These are phyloP conservation scores for Oriolus oriolus DNA, from an alignment of 2,113 vertebrate genomes.

Conservation along the genomic window DNA sequence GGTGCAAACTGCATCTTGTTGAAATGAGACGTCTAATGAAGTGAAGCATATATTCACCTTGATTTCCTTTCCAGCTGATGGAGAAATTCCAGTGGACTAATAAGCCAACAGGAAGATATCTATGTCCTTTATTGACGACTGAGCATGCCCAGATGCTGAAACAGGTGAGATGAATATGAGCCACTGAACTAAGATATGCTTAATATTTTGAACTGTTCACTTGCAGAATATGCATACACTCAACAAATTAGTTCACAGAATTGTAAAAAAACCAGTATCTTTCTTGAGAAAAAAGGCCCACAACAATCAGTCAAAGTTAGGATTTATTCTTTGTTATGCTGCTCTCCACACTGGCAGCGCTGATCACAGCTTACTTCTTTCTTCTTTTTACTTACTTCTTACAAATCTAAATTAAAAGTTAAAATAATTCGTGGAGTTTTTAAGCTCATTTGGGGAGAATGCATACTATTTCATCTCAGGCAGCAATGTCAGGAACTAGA, in stretches of 20 bases:
- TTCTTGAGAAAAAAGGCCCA: not conserved
- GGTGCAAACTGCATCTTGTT: not conserved
- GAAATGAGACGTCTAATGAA: constrained; percentile 5
- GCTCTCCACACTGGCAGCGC: not conserved
- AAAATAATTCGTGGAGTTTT: not conserved
- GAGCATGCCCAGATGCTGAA: not conserved
- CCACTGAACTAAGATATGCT: not conserved
- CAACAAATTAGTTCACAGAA: not conserved
- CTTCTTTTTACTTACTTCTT: not conserved
- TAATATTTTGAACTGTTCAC: not conserved
- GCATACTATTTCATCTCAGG: not conserved
- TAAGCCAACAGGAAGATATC: not conserved
- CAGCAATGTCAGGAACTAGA: not conserved
- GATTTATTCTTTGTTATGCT: not conserved
- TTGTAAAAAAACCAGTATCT: not conserved
- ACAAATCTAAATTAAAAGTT: not conserved
- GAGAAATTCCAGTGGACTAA: not conserved
- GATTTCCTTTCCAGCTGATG: not conserved
- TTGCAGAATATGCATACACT: not conserved
- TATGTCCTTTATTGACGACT: not conserved
- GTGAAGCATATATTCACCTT: not conserved
- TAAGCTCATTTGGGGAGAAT: not conserved
- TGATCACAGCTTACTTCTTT: not conserved
- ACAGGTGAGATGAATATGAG: not conserved
- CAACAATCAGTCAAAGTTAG: not conserved